These are phyloP conservation scores for Diarsia brunnea DNA, from an alignment of 2,888 invertebrate species.

Conservation along the genomic window DNA sequence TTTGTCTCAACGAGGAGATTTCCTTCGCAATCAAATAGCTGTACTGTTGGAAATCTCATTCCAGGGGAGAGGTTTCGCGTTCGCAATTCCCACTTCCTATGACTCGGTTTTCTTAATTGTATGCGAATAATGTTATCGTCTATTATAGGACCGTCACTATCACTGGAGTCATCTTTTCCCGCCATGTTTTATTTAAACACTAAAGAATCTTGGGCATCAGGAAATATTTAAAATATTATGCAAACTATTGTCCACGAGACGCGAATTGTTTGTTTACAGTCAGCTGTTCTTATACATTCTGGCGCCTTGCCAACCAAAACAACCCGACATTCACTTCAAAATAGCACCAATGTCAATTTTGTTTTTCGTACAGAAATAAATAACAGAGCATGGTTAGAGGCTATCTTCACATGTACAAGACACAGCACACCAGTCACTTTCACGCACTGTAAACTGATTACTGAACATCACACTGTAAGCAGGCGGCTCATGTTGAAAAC, in stretches of 20 bases:
- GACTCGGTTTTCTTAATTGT: slow-evolving; percentile 91
- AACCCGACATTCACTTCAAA: slow-evolving; percentile 85
- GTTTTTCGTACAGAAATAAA: slow-evolving; percentile 83
- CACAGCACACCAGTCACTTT: slow-evolving; percentile 76
- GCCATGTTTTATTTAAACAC: slow-evolving; percentile 78
- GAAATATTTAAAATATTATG: slow-evolving; percentile 69
- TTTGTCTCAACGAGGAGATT: slow-evolving; percentile 91
- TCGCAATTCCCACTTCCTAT: slow-evolving; percentile 92
- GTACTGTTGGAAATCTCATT: slow-evolving; percentile 91
- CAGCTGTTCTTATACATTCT: slow-evolving; percentile 85
- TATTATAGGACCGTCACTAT: slow-evolving; percentile 87
- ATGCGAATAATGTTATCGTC: slow-evolving; percentile 91
- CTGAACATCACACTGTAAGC: slow-evolving; percentile 83
- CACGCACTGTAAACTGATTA: slow-evolving; percentile 80
- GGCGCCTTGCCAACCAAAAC: slow-evolving; percentile 84
- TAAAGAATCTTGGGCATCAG: slow-evolving; percentile 65
- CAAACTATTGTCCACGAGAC: slow-evolving; percentile 73
- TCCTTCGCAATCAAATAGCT: slow-evolving; percentile 92
- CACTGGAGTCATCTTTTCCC: slow-evolving; percentile 80
- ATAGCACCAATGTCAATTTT: slow-evolving; percentile 90
- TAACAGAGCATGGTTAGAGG: slow-evolving; percentile 65
- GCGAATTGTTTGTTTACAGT: slow-evolving; percentile 89
- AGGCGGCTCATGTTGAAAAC: slow-evolving; percentile 79
- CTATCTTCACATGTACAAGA: slow-evolving; percentile 40
- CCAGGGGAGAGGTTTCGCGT: slow-evolving; percentile 92